phyloP scores from a whole-genome alignment of 2,888 invertebrate genomes.

The Syrphus vitripennis region DNA sequence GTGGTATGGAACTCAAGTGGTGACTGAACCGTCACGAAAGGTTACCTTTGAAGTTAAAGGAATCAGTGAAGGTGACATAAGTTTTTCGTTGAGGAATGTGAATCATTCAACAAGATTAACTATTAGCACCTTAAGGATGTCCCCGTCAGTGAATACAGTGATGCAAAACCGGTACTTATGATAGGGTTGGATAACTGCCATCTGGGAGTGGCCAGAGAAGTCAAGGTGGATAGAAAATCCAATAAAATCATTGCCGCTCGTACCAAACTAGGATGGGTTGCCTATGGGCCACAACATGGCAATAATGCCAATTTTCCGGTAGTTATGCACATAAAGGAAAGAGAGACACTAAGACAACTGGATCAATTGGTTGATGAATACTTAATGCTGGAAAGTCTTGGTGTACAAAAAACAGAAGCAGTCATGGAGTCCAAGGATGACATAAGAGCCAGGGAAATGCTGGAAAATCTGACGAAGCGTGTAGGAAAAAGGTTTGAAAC shows the following conservation, averaged over 20 bases:
- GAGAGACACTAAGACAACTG: background rate
- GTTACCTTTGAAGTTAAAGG: background rate
- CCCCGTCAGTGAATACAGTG: background rate
- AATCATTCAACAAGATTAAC: no score
- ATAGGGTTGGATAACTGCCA: no score
- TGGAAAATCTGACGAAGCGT: background rate
- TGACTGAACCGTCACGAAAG: background rate
- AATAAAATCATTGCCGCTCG: background rate
- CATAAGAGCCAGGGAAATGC: background rate
- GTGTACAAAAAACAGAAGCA: background rate
- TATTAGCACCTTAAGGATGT: background rate
- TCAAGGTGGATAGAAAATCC: background rate
- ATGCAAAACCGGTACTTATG: no score
- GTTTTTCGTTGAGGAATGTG: no score
- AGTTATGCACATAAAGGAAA: background rate
- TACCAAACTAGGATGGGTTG: background rate
- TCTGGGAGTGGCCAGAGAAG: no score
- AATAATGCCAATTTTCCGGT: background rate
- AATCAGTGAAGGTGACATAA: background rate
- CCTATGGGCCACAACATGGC: background rate
- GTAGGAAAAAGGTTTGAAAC: background rate
- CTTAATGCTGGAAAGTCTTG: background rate
- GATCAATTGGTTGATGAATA: background rate
- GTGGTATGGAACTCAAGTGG: background rate
- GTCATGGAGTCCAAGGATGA: background rate